These are phyloP conservation scores for Fragum fragum DNA, from an alignment of 2,888 invertebrate species.

Conservation along the genomic window DNA sequence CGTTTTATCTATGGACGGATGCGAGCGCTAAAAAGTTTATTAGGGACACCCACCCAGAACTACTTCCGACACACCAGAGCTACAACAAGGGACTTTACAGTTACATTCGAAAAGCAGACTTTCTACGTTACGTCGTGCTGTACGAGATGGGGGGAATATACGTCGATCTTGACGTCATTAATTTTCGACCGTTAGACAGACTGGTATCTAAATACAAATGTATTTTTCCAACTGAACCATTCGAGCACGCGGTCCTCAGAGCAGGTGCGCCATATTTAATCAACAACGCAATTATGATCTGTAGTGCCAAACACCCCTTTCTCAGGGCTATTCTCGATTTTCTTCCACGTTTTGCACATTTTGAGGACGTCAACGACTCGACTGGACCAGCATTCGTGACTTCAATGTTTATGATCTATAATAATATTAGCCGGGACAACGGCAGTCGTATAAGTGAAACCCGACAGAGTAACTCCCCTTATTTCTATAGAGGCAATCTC, in stretches of 20 bases:
- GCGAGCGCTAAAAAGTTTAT: conserved; percentile 74
- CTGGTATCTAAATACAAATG: conserved; percentile 65
- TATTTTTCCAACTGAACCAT: conserved; percentile 74
- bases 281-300: conserved; percentile 68
- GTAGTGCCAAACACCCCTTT: conserved; percentile 70
- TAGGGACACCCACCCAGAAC: conserved; percentile 69
- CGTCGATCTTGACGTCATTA: conserved; percentile 79
- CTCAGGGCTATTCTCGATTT: conserved; percentile 66
- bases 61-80: conserved; percentile 4
- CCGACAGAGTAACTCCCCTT: background rate
- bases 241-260: conserved; percentile 70
- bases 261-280: conserved; percentile 57
- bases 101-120: conserved; percentile 71
- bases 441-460: background rate
- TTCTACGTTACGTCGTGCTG: conserved; percentile 78
- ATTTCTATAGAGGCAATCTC: background rate
- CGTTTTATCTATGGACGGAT: conserved; percentile 83
- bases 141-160: conserved; percentile 79
- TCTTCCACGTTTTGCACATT: conserved; percentile 64
- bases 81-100: background rate
- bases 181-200: conserved; percentile 69
- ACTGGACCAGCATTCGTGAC: conserved; percentile 74
- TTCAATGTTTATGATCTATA: background rate
- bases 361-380: conserved; percentile 71
- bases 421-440: background rate